phyloP scores from a whole-genome alignment of 92 coral and sea anemone species.

The Actinostola sp. region DNA sequence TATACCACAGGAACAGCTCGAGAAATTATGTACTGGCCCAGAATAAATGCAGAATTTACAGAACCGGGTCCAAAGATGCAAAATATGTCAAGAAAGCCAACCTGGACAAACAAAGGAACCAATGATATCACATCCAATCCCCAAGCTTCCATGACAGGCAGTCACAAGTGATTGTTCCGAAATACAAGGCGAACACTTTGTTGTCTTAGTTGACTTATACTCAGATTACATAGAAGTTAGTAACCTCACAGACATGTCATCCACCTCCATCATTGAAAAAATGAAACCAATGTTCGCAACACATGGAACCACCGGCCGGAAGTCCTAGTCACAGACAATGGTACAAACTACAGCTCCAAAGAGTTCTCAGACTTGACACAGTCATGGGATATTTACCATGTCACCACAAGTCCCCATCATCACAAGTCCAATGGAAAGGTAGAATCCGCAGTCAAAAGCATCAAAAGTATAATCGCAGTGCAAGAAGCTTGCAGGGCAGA shows the following conservation, averaged over 20 bases:
- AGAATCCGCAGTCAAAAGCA: slow-evolving; percentile 44
- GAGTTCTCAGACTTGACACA: not conserved
- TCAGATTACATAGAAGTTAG: slow-evolving; percentile 41
- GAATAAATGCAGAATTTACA: slow-evolving; percentile 55
- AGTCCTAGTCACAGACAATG: slow-evolving; percentile 40
- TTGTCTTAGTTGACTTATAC: slow-evolving; percentile 24
- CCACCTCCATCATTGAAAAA: slow-evolving; percentile 18
- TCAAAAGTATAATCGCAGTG: slow-evolving; percentile 40
- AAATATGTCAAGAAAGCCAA: slow-evolving; percentile 5
- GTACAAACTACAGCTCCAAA: slow-evolving; percentile 19
- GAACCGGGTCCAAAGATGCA: not conserved
- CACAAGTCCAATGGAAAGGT: slow-evolving; percentile 48
- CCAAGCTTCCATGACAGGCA: slow-evolving; percentile 54
- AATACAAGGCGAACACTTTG: not conserved
- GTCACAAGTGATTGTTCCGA: slow-evolving; percentile 33
- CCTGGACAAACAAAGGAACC: slow-evolving; percentile 52
- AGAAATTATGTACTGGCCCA: slow-evolving; percentile 63
- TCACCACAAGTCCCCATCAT: slow-evolving; percentile 43
- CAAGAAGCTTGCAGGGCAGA: slow-evolving; percentile 41
- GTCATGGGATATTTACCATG: slow-evolving; percentile 42
- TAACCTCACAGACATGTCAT: slow-evolving; percentile 4
- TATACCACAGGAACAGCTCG: slow-evolving; percentile 50
- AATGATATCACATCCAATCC: slow-evolving; percentile 54
- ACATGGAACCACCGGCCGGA: slow-evolving; percentile 39
- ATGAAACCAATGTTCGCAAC: slow-evolving; percentile 56